phyloP scores from a whole-genome alignment of 37 sponge, comb jelly and placozoan species.

The Beroe forskalii region DNA sequence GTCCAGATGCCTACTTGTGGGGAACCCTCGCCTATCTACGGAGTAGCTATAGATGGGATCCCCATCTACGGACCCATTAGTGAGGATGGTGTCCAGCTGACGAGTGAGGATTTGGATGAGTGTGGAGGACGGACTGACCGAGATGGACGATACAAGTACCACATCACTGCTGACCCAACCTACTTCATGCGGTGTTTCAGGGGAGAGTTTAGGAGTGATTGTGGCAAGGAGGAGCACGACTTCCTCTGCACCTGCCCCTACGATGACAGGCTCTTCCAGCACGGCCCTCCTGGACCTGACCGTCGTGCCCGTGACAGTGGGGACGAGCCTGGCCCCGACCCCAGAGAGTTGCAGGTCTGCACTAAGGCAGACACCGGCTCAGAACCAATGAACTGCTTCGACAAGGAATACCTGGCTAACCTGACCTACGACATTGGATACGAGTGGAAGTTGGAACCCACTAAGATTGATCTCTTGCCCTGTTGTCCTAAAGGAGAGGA shows the following conservation, averaged over 20 bases:
- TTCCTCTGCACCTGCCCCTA: slow-evolving; percentile 29
- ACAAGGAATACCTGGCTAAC: neutral
- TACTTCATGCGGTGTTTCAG: slow-evolving; percentile 16
- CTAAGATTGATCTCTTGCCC: neutral
- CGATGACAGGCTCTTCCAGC: neutral
- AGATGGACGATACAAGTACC: slow-evolving; percentile 20
- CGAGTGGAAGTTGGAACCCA: neutral
- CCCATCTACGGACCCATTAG: slow-evolving; percentile 7
- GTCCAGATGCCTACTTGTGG: neutral
- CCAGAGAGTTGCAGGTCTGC: neutral
- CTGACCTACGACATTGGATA: slow-evolving; percentile 12
- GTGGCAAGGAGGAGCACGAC: neutral
- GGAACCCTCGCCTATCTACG: neutral
- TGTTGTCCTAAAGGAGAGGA: slow-evolving; percentile 1
- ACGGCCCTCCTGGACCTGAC: neutral
- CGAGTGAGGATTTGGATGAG: slow-evolving; percentile 21
- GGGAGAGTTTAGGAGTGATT: neutral
- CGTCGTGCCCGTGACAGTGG: neutral
- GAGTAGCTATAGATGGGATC: slow-evolving; percentile 22
- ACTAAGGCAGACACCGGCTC: neutral
- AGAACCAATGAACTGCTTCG: neutral
- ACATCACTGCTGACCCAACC: neutral
- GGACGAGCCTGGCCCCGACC: neutral
- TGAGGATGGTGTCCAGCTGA: slow-evolving; percentile 27
- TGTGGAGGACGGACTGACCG: neutral